Conservation (phyloP, 2,113 vertebrate genomes). For the Amblyopsis rosae region DNA sequence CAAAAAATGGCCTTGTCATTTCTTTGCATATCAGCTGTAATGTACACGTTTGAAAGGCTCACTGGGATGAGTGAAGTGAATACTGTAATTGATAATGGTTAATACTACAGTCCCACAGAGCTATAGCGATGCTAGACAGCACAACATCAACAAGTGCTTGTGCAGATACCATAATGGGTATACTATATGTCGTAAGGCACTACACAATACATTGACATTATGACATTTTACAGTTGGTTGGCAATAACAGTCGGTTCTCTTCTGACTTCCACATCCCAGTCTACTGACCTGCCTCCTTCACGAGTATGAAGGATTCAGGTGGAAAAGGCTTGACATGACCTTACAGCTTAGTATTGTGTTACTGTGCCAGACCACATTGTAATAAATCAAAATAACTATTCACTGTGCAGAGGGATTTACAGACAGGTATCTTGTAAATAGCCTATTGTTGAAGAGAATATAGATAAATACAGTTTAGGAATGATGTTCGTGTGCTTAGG, state of each 20-base stretch:
- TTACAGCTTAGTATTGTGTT: conserved; percentile 32
- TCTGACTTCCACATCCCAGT: conserved; percentile 1
- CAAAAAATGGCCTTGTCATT: not conserved
- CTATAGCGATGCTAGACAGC: not conserved
- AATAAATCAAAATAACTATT: not conserved
- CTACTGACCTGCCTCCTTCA: conserved; percentile 21
- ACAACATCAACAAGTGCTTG: too few relatives aligned
- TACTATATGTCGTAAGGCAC: too few relatives aligned
- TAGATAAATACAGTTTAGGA: conserved; percentile 2
- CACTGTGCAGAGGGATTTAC: not conserved
- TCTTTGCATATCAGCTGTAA: not conserved
- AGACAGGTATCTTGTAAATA: too few relatives aligned
- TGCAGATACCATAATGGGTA: too few relatives aligned
- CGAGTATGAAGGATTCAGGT: conserved; percentile 56
- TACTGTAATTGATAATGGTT: not conserved
- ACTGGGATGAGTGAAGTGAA: not conserved
- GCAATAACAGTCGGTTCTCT: too few relatives aligned
- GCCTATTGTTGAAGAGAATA: too few relatives aligned
- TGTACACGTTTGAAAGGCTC: not conserved
- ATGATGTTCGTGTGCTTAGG: conserved; percentile 65
- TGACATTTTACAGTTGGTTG: too few relatives aligned
- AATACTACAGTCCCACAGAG: not conserved
- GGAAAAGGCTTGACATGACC: conserved; percentile 24
- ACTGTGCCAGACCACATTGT: conserved; percentile 12
- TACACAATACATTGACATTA: too few relatives aligned